phyloP scores from a whole-genome alignment of 2,113 vertebrate species.

The Sorex fumeus region DNA sequence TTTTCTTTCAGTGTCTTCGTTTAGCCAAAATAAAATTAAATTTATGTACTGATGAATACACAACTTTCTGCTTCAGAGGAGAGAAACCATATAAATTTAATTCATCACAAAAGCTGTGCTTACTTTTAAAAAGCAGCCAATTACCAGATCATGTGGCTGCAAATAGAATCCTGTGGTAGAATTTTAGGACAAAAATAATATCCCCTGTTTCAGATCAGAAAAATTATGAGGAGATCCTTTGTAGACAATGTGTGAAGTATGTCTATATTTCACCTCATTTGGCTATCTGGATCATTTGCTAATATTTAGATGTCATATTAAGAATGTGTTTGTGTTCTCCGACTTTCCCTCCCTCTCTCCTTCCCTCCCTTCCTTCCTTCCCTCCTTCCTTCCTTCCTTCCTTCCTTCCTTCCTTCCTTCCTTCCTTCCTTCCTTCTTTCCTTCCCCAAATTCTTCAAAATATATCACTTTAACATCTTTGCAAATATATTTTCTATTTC shows the following conservation, averaged over 20 bases:
- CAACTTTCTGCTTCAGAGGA: constrained; percentile 7
- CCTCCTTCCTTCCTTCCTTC: no score
- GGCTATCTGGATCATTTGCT: not conserved
- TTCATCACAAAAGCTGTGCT: not conserved
- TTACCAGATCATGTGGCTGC: not conserved
- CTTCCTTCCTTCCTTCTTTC: no score
- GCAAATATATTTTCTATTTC: not conserved
- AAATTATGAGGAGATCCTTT: not conserved
- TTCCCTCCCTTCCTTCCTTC: no score
- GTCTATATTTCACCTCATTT: not conserved
- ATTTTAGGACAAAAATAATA: not conserved
- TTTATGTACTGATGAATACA: constrained; percentile 29
- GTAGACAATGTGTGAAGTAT: not conserved
- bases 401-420: no score
- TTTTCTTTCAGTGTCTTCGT: not conserved
- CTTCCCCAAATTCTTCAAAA: not conserved
- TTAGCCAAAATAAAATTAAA: constrained; percentile 52
- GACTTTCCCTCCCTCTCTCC: not conserved
- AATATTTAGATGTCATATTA: not conserved
- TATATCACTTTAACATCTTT: not conserved
- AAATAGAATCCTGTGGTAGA: not conserved
- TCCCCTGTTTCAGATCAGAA: not conserved
- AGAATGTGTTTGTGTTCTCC: not conserved
- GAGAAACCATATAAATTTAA: not conserved
- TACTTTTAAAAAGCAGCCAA: not conserved